A percentile compares a stretch with the other conserved stretches of the same genome.
Conservation (phyloP, 1,140 invertebrate genomes). For the Gryon sp. region DNA sequence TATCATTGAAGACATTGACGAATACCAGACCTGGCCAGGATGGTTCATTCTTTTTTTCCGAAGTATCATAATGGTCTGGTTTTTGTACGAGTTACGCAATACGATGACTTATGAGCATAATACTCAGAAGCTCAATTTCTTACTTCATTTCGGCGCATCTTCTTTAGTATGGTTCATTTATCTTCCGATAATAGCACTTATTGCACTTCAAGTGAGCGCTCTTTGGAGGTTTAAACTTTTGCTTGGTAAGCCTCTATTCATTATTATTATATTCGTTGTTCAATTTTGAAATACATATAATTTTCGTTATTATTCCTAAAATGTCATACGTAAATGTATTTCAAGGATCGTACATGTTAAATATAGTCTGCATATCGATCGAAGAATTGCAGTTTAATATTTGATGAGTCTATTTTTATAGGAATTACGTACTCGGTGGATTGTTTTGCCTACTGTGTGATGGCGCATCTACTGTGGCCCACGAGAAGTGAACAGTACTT, state of each 20-base stretch:
- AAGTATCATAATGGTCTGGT: slow-evolving; percentile 96
- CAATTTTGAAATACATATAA: no score
- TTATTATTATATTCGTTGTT: slow-evolving; percentile 1
- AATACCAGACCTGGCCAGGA: slow-evolving; percentile 98
- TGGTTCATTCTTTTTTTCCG: slow-evolving; percentile 94
- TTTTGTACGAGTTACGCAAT: slow-evolving; percentile 93
- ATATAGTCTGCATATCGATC: no score
- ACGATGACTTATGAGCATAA: slow-evolving; percentile 96
- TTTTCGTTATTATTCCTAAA: no score
- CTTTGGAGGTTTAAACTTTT: slow-evolving; percentile 97
- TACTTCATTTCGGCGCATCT: slow-evolving; percentile 97
- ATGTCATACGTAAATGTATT: no score
- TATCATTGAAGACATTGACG: slow-evolving; percentile 97
- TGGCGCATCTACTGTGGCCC: slow-evolving; percentile 96
- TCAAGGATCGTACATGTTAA: no score
- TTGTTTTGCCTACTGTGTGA: slow-evolving; percentile 95
- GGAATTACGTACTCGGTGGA: slow-evolving; percentile 97
- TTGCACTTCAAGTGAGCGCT: slow-evolving; percentile 94
- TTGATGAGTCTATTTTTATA: no score
- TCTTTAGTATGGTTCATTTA: slow-evolving; percentile 99
- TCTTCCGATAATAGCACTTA: slow-evolving; percentile 94
- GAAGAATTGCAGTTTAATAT: no score
- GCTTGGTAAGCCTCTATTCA: slow-evolving; percentile 85
- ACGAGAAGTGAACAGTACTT: slow-evolving; percentile 94
- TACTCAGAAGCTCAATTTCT: slow-evolving; percentile 93